Evolutionary conservation across 2,888 invertebrate species (phyloP).

Genomic region (Lottia scabra): DNA sequence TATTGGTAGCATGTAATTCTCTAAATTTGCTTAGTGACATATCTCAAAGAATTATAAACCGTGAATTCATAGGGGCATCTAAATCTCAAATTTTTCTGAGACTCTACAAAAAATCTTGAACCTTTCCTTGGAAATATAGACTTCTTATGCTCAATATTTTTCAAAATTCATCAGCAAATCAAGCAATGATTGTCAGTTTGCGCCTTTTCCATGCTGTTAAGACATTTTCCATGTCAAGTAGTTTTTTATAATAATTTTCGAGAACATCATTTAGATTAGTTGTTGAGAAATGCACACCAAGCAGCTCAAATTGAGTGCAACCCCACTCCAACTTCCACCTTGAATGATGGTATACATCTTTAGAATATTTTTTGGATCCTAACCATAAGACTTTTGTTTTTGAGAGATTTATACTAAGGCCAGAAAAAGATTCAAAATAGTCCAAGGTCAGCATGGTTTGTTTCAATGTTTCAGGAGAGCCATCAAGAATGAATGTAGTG

Average conservation of each 20-base stretch:
- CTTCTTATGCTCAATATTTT: too few species aligned
- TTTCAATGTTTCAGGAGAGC: neutral
- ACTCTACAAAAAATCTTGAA: neutral
- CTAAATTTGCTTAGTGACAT: too few species aligned
- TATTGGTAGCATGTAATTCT: too few species aligned
- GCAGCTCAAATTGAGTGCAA: neutral
- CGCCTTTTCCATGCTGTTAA: neutral
- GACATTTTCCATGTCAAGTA: neutral
- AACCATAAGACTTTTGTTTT: constrained; percentile 11
- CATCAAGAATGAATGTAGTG: neutral
- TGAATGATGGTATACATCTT: neutral
- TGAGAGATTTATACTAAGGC: neutral
- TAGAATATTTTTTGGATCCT: neutral
- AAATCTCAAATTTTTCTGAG: too few species aligned
- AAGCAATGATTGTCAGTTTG: neutral
- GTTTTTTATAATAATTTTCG: neutral
- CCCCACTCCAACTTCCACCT: constrained; percentile 14
- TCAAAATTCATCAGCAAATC: too few species aligned
- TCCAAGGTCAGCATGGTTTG: neutral
- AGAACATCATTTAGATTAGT: neutral
- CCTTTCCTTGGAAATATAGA: too few species aligned
- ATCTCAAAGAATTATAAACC: too few species aligned
- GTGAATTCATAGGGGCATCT: too few species aligned
- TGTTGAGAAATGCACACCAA: constrained; percentile 10
- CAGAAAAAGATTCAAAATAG: too few species aligned